Evolutionary conservation across 2,113 vertebrate species (phyloP).

Genomic region (Stegostoma tigrinum): DNA sequence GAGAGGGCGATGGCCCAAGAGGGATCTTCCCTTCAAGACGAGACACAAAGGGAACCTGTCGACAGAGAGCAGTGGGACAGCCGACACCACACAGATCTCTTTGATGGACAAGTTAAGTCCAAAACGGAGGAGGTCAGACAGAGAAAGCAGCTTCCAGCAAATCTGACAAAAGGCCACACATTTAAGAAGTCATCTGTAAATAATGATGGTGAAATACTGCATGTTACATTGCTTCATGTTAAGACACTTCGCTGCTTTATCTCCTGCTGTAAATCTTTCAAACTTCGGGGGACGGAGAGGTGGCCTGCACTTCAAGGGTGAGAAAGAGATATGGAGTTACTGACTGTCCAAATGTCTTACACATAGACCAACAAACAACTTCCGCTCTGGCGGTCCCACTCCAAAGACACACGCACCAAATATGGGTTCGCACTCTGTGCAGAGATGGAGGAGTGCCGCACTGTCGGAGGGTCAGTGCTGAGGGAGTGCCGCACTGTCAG

Average conservation of each 20-base stretch:
- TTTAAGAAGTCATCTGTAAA: background rate
- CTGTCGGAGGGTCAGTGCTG: no score
- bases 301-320: background rate
- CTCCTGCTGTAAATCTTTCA: no score
- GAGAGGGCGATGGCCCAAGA: slow-evolving; percentile 57
- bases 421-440: no score
- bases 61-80: slow-evolving; percentile 62
- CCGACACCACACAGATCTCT: slow-evolving; percentile 57
- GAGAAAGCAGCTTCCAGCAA: slow-evolving; percentile 47
- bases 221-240: background rate
- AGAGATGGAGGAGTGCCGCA: no score
- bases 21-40: slow-evolving; percentile 54
- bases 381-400: no score
- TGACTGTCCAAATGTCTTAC: no score
- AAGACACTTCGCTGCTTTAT: background rate
- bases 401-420: background rate
- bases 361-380: no score
- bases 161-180: slow-evolving; percentile 44
- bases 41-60: slow-evolving; percentile 52
- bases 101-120: slow-evolving; percentile 55
- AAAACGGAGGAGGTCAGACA: slow-evolving; percentile 43
- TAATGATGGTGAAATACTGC: background rate
- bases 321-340: no score
- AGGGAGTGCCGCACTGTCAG: no score
- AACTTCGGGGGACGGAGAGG: no score